Evolutionary conservation across 2,797 vertebrate species (phyloP).

Genomic region (Pelobates cultripes): DNA sequence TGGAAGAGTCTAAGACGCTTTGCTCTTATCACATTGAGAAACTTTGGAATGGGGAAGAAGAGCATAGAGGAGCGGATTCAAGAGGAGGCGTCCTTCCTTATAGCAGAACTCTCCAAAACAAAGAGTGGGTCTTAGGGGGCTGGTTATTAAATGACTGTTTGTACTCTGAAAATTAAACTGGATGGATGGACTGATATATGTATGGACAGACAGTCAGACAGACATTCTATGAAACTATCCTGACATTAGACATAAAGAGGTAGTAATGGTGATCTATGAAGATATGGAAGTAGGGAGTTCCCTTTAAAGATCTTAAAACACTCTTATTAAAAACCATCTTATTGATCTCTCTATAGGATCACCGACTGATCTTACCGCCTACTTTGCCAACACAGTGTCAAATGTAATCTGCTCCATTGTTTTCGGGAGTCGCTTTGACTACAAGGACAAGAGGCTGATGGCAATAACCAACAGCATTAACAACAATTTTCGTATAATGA

Average conservation of each 20-base stretch:
- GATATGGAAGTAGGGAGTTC: too few species aligned
- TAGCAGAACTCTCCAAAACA: slow-evolving; percentile 50
- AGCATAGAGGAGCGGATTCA: slow-evolving; percentile 58
- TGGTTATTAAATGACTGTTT: too few species aligned
- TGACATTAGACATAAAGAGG: too few species aligned
- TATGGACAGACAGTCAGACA: too few species aligned
- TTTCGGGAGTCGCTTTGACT: slow-evolving; percentile 72
- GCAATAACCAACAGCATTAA: slow-evolving; percentile 57
- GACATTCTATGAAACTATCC: too few species aligned
- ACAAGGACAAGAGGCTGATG: slow-evolving; percentile 69
- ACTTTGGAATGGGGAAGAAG: slow-evolving; percentile 65
- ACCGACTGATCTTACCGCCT: slow-evolving; percentile 58
- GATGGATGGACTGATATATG: too few species aligned
- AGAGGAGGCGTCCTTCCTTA: slow-evolving; percentile 58
- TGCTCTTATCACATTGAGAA: slow-evolving; percentile 55
- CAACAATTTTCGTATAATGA: slow-evolving; percentile 37
- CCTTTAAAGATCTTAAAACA: too few species aligned
- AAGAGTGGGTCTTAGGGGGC: slow-evolving; percentile 45
- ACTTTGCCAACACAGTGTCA: slow-evolving; percentile 67
- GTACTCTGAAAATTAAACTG: too few species aligned
- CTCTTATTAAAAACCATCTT: background rate
- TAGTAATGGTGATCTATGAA: too few species aligned
- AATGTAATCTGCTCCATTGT: slow-evolving; percentile 76
- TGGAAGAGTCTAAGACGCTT: slow-evolving; percentile 64
- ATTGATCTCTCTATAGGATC: background rate